phyloP scores from a whole-genome alignment of 2,888 invertebrate genomes.

The Colostygia pectinataria region DNA sequence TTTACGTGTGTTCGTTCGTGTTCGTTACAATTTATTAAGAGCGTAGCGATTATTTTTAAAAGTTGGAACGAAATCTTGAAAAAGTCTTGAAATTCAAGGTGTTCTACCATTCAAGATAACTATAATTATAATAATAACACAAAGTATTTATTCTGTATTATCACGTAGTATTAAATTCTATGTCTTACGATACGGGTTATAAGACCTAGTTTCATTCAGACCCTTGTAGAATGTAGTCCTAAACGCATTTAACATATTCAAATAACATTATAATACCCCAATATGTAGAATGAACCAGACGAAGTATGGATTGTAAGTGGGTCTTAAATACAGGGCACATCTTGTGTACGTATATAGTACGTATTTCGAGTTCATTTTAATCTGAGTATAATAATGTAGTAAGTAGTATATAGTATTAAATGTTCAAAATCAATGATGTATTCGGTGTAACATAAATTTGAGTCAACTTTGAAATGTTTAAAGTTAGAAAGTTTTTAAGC shows the following conservation, averaged over 20 bases:
- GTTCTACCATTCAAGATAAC: conserved; percentile 41
- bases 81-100: conserved; percentile 35
- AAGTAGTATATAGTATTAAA: conserved; percentile 41
- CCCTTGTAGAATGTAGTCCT: conserved; percentile 5
- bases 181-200: conserved; percentile 2
- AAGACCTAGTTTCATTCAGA: conserved; percentile 2
- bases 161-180: conserved; percentile 25
- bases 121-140: conserved; percentile 30
- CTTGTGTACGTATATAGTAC: conserved; percentile 11
- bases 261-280: not conserved
- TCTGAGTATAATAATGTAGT: conserved; percentile 46
- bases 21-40: no score
- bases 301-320: conserved; percentile 4
- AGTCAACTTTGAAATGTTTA: conserved; percentile 45
- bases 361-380: conserved; percentile 35
- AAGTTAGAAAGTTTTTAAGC: conserved; percentile 27
- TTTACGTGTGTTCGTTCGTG: no score
- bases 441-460: conserved; percentile 38
- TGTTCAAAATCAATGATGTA: conserved; percentile 37
- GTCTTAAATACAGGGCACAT: conserved; percentile 2
- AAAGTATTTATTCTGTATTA: conserved; percentile 43
- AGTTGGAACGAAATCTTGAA: no score
- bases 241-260: conserved; percentile 12
- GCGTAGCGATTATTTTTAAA: no score
- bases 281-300: not conserved